A percentile compares a stretch with the other conserved stretches of the same genome.
phyloP scores from a whole-genome alignment of 2,888 invertebrate species.

The Drosophila testacea region DNA sequence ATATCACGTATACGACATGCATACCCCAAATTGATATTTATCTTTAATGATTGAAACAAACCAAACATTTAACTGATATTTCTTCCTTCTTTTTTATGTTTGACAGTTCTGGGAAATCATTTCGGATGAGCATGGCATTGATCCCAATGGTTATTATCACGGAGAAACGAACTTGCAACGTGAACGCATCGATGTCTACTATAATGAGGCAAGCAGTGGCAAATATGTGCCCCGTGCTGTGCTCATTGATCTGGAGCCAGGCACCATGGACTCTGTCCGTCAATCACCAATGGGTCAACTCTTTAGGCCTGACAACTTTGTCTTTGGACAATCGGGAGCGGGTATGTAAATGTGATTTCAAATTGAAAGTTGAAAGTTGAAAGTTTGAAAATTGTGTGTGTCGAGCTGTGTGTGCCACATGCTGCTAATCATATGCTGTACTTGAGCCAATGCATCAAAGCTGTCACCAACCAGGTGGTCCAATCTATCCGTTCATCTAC shows the following conservation, averaged over 20 bases:
- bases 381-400: too few relatives aligned
- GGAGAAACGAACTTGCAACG: slow-evolving; percentile 91
- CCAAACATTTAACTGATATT: slow-evolving; percentile 1
- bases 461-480: background rate
- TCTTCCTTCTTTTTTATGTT: slow-evolving; percentile 23
- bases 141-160: slow-evolving; percentile 89
- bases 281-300: slow-evolving; percentile 92
- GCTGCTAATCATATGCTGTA: slow-evolving; percentile 10
- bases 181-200: slow-evolving; percentile 93
- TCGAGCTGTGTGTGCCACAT: slow-evolving; percentile 2
- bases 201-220: slow-evolving; percentile 90
- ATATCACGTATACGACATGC: slow-evolving; percentile 48
- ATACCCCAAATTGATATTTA: slow-evolving; percentile 3
- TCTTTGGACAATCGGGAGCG: slow-evolving; percentile 93
- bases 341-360: slow-evolving; percentile 84
- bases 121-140: slow-evolving; percentile 92
- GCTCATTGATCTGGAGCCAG: slow-evolving; percentile 94
- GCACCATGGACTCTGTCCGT: slow-evolving; percentile 95
- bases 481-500: background rate
- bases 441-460: slow-evolving; percentile 5
- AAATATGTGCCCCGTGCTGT: slow-evolving; percentile 94
- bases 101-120: slow-evolving; percentile 91
- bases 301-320: slow-evolving; percentile 94
- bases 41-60: slow-evolving; percentile 28
- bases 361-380: background rate